Evolutionary conservation across 2,888 invertebrate genomes (phyloP).

Genomic region (Andricus curvator): DNA sequence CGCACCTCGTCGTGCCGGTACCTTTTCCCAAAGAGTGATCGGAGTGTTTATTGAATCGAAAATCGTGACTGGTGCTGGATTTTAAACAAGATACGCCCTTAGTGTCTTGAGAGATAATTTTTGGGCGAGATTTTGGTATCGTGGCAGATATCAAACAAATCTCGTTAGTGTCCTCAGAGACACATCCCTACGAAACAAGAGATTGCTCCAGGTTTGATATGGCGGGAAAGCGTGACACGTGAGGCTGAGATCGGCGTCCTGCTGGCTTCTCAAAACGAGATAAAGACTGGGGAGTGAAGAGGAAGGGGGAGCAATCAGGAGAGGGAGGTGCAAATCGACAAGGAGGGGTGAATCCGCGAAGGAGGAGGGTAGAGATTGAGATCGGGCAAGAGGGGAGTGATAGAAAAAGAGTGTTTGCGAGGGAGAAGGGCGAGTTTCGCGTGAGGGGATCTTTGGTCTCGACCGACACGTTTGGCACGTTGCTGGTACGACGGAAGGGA

Average conservation of each 20-base stretch:
- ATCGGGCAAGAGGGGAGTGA: slow-evolving; percentile 43
- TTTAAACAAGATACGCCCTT: background rate
- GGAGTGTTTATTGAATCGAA: background rate
- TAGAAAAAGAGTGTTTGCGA: slow-evolving; percentile 33
- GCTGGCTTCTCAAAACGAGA: slow-evolving; percentile 7
- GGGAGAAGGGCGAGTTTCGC: slow-evolving; percentile 44
- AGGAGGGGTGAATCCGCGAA: slow-evolving; percentile 25
- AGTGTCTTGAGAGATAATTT: background rate
- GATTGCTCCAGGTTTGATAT: background rate
- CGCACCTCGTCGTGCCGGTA: slow-evolving; percentile 48
- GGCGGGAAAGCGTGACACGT: slow-evolving; percentile 49
- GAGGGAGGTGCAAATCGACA: slow-evolving; percentile 38
- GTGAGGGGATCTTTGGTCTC: slow-evolving; percentile 42
- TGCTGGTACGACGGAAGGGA: slow-evolving; percentile 36
- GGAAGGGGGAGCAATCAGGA: slow-evolving; percentile 45
- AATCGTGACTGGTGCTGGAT: background rate
- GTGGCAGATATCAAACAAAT: background rate
- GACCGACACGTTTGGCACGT: slow-evolving; percentile 17
- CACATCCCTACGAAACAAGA: background rate
- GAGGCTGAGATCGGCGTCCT: slow-evolving; percentile 36
- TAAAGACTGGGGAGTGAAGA: slow-evolving; percentile 24
- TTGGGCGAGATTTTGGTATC: background rate
- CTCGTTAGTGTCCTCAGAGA: background rate
- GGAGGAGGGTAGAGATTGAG: slow-evolving; percentile 36
- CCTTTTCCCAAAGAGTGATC: slow-evolving; percentile 1